Conservation (phyloP, 2,888 invertebrate genomes). For the Platycnemis pennipes region DNA sequence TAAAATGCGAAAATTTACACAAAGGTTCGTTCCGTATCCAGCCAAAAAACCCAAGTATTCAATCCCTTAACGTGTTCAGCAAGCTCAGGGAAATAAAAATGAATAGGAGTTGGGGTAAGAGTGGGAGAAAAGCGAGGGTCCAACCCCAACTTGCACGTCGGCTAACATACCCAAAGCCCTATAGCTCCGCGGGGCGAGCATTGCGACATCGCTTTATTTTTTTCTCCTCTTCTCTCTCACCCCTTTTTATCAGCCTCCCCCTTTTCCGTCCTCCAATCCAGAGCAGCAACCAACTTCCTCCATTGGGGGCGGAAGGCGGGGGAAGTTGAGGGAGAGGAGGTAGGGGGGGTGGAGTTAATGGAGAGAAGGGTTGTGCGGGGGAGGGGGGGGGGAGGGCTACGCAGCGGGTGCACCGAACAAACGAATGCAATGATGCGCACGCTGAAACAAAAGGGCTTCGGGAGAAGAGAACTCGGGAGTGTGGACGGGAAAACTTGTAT, state of each 20-base stretch:
- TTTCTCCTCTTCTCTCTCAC: neutral
- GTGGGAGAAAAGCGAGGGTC: neutral
- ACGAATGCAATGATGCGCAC: conserved; percentile 25
- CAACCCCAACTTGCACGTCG: conserved; percentile 48
- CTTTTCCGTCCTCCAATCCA: conserved; percentile 27
- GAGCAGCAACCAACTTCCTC: neutral
- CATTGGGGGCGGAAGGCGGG: neutral
- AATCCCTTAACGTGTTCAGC: conserved; percentile 41
- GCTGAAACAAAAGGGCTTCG: neutral
- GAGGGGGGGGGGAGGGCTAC: neutral
- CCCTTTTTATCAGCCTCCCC: neutral
- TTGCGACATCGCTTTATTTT: conserved; percentile 3
- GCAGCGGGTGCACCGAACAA: conserved; percentile 41
- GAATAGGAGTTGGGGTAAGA: neutral
- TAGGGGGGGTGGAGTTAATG: neutral
- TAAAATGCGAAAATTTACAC: conserved; percentile 31
- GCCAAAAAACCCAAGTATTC: neutral
- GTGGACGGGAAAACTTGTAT: neutral
- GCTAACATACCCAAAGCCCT: conserved; percentile 30
- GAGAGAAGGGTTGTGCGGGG: neutral
- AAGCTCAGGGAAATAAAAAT: conserved; percentile 12
- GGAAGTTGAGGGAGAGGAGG: neutral
- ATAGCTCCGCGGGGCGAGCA: neutral
- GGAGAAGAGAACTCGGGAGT: neutral
- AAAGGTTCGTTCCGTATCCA: conserved; percentile 13